Conservation (phyloP, 1,140 invertebrate species). For the Pachypsylla venusta region DNA sequence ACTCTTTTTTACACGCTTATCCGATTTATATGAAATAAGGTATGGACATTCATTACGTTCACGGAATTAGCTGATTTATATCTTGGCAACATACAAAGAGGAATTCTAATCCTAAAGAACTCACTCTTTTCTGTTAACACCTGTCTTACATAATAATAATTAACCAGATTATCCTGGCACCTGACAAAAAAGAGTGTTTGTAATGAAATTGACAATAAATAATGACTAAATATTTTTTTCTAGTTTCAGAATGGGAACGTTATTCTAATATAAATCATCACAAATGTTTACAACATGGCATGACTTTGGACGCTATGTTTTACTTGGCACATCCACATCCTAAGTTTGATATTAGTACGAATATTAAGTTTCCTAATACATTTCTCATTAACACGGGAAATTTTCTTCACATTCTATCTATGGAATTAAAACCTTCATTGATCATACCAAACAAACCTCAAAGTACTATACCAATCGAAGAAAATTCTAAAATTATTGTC, state of each 20-base stretch:
- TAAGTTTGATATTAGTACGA: background rate
- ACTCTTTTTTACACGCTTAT: too few species aligned
- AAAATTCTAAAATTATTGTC: conserved; percentile 5
- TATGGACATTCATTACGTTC: too few species aligned
- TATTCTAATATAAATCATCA: background rate
- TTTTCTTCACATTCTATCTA: conserved; percentile 45
- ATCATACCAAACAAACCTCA: conserved; percentile 15
- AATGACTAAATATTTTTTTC: background rate
- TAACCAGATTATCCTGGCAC: too few species aligned
- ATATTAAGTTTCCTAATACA: background rate
- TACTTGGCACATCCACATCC: conserved; percentile 37
- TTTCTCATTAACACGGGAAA: conserved; percentile 56
- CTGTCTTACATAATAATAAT: too few species aligned
- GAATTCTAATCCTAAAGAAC: too few species aligned
- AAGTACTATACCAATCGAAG: conserved; percentile 10
- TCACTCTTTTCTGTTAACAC: too few species aligned
- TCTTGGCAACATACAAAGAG: too few species aligned
- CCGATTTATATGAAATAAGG: too few species aligned
- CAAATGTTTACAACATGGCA: conserved; percentile 48
- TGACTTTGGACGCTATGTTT: conserved; percentile 51
- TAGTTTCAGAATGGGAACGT: background rate
- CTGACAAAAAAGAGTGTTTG: too few species aligned
- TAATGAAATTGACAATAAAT: background rate
- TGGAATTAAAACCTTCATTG: conserved; percentile 35
- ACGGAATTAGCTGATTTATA: too few species aligned